A percentile compares a stretch with the other conserved stretches of the same genome.
phyloP scores from a whole-genome alignment of 2,113 vertebrate genomes.

The Paradisaea rubra region DNA sequence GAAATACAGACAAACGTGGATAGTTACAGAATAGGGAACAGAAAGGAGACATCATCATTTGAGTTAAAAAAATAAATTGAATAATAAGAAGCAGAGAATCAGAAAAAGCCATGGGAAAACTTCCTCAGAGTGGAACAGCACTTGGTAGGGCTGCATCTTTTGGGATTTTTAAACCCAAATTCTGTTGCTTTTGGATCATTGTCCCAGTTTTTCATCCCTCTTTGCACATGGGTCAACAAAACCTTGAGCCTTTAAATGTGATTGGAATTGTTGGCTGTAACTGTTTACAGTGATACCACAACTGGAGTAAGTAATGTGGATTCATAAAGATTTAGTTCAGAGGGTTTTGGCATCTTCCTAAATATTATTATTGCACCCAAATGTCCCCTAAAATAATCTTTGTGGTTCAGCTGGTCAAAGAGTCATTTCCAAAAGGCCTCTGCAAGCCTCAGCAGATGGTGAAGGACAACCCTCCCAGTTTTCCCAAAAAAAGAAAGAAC shows the following conservation, averaged over 20 bases:
- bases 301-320: not conserved
- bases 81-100: not conserved
- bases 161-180: not conserved
- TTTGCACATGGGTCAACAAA: not conserved
- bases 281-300: not conserved
- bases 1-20: not conserved
- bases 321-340: not conserved
- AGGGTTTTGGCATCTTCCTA: not conserved
- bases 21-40: not conserved
- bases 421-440: not conserved
- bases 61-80: not conserved
- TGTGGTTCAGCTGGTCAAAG: not conserved
- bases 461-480: not conserved
- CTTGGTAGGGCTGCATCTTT: not conserved
- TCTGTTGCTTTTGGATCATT: accelerated
- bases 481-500: not conserved
- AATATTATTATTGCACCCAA: not conserved
- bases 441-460: not conserved
- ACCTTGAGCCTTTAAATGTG: not conserved
- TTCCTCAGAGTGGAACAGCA: not conserved
- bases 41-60: not conserved
- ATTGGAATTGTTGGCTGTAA: not conserved
- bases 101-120: not conserved
- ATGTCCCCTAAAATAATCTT: not conserved
- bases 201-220: not conserved